Evolutionary conservation across 2,113 vertebrate species (phyloP), one percentile per base, ranked within the genome.

Genomic region (Coryphaenoides rupestris): DNA sequence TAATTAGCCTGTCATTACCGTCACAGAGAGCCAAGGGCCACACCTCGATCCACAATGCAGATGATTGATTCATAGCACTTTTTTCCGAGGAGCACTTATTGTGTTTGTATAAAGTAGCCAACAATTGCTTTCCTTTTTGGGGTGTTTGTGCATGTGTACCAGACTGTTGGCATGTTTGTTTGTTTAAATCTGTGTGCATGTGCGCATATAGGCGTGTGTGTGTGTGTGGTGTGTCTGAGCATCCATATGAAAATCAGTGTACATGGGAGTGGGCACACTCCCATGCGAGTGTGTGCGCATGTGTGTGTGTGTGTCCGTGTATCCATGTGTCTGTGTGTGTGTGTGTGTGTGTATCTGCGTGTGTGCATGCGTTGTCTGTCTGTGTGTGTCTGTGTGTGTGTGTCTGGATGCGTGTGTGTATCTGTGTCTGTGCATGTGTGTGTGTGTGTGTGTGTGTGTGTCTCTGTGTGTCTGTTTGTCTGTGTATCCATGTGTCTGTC

Each of bases 1-100:
- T 80, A 66, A 75, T 40, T 73, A 60, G 58, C 2, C 66, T 47
- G 15, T 70, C 65, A 77, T 83, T 65, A 62, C 52, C 72, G 55
- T 14, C 19, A 19, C 5, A 60, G 2, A 1, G 40, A 56, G 66
- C 56, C 68, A 78, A 64, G 33, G 13, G 33, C 33, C 33, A 12
- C 33, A 40, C 33, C 33, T 40, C 33, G 33, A 12, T 0, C 33
- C 5, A 40, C 33, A 40, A 40, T 9, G 33, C 13, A 10, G 5
- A 40, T 7, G 33, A 13, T 40, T 40, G 33, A 40, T 40, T 40
- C 33, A 12, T 9, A 40, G 9, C 2, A 40, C 9, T 12, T 40
- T 40, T 40, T 40, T 40, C 33, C 33, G 9, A 40, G 33, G 1
- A 40, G 33, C 13, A 40, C 33, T 40, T 40, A 12, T 40, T 40